Conservation (phyloP, 2,888 invertebrate genomes). For the Erebia aethiops region DNA sequence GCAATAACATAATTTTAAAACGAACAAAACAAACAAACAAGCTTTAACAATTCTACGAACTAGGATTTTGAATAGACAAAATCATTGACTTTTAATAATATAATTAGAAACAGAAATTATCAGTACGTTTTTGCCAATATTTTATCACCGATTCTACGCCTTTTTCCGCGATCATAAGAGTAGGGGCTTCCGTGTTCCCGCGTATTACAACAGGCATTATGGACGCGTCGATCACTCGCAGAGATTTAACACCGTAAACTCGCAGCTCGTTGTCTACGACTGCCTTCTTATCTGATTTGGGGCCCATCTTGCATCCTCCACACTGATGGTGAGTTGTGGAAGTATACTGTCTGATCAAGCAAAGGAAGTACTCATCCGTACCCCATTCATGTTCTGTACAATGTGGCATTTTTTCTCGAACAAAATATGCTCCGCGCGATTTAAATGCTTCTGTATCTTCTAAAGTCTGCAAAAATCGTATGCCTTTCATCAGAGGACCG, state of each 20-base stretch:
- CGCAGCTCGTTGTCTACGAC: slow-evolving; percentile 87
- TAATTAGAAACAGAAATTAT: slow-evolving; percentile 15
- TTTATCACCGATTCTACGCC: slow-evolving; percentile 77
- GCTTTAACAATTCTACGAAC: not conserved
- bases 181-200: slow-evolving; percentile 91
- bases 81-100: not conserved
- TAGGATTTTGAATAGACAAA: not conserved
- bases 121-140: slow-evolving; percentile 86
- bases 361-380: slow-evolving; percentile 85
- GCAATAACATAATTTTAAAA: not conserved
- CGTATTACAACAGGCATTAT: slow-evolving; percentile 91
- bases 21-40: not conserved
- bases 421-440: slow-evolving; percentile 79
- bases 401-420: slow-evolving; percentile 79
- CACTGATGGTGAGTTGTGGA: slow-evolving; percentile 71
- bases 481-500: slow-evolving; percentile 81
- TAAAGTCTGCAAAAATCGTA: slow-evolving; percentile 81
- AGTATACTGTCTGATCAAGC: slow-evolving; percentile 84
- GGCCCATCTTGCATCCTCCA: slow-evolving; percentile 79
- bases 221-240: slow-evolving; percentile 89
- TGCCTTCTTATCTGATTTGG: slow-evolving; percentile 76
- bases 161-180: slow-evolving; percentile 44
- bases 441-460: slow-evolving; percentile 82
- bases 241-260: slow-evolving; percentile 83
- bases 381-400: slow-evolving; percentile 83